Conservation (phyloP, 2,113 vertebrate species). For the Callospermophilus lateralis region DNA sequence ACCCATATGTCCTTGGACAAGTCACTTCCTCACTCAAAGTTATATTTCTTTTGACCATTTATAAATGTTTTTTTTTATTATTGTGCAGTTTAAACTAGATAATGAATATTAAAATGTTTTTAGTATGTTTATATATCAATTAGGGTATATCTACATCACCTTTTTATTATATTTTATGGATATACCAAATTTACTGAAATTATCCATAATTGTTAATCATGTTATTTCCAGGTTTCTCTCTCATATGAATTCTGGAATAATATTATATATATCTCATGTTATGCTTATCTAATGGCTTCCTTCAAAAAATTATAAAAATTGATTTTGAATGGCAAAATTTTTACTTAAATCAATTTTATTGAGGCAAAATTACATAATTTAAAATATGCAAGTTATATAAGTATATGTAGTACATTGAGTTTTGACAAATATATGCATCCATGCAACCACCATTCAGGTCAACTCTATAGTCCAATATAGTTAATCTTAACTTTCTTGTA, state of each 20-base stretch:
- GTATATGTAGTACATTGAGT: background rate
- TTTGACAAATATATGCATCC: background rate
- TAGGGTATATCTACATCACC: background rate
- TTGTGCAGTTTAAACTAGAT: conserved; percentile 12
- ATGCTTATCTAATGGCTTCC: background rate
- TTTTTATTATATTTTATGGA: conserved; percentile 19
- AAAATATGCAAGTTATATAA: background rate
- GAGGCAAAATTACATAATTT: background rate
- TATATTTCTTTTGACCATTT: background rate
- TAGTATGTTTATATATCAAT: background rate
- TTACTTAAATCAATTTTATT: conserved; percentile 12
- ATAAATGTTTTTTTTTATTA: background rate
- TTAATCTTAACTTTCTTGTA: background rate
- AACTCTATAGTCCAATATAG: background rate
- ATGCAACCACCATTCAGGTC: background rate
- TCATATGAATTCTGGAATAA: background rate
- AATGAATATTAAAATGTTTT: background rate
- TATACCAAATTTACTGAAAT: background rate
- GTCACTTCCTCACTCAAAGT: background rate
- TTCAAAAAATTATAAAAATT: conserved; percentile 34
- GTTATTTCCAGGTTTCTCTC: background rate
- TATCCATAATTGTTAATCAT: conserved; percentile 17
- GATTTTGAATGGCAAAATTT: background rate
- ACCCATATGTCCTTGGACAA: background rate
- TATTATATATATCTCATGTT: conserved; percentile 1